These are phyloP conservation scores for Phyllostomus hastatus DNA, from an alignment of 2,113 vertebrate genomes.

Conservation along the genomic window DNA sequence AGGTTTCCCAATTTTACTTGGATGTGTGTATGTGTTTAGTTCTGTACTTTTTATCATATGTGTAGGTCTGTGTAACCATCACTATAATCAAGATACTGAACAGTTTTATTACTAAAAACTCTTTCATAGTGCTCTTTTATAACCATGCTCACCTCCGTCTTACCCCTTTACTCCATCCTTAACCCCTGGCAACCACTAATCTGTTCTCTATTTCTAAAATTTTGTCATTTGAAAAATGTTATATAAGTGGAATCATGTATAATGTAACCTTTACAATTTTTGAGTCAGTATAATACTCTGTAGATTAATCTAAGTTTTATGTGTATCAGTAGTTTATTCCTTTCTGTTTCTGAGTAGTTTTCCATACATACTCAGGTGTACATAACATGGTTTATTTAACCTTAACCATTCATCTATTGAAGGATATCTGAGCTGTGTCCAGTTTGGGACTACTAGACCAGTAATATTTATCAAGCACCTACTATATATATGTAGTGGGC, in stretches of 20 bases:
- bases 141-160: not conserved
- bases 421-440: not conserved
- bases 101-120: not conserved
- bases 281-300: not conserved
- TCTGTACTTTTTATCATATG: not conserved
- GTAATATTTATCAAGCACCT: not conserved
- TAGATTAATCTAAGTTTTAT: not conserved
- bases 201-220: conserved; percentile 6
- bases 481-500: not conserved
- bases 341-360: not conserved
- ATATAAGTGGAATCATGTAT: not conserved
- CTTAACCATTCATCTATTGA: not conserved
- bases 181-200: not conserved
- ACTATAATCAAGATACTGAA: not conserved
- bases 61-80: not conserved
- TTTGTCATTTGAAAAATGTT: conserved; percentile 1
- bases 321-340: not conserved
- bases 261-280: not conserved
- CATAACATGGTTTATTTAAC: not conserved
- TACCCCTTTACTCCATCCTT: not conserved
- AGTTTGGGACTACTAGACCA: not conserved
- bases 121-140: not conserved
- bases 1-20: not conserved
- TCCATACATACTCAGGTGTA: not conserved
- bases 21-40: not conserved